Base-by-base conservation (phyloP, 2,113 vertebrate genomes). In the Leiothrix lutea region DNA sequence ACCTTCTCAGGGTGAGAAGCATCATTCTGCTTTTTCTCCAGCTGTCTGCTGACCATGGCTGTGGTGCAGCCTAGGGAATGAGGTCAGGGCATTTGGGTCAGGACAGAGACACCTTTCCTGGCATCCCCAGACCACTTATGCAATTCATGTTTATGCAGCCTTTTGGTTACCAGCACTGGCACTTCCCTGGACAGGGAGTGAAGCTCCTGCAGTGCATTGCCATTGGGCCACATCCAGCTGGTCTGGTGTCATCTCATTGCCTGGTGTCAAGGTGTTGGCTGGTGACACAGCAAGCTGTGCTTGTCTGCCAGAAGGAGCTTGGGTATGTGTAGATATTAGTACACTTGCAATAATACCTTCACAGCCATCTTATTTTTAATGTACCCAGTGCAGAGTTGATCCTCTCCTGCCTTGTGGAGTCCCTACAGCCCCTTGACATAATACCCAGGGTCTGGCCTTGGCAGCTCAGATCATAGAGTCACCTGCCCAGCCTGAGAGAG, bases 131-230 rank as follows among this genome's bases (percentile, higher is more conserved):
- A 14, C 18, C 36, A 15, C 11, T 79, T 12, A 11, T 14, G 8
- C 26, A 25, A 3, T 48, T 38, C 31, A 1, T 25, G 1, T 33
- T 33, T 35, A 1, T 16, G 14, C 12, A 77, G 33, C 6, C 20
- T 8, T 13, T 24, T 71, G 57, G 40, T 62, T 50, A 10, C 29
- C 38, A 64, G 0, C 20, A 12, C 24, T 1, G 0, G 35, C 29
- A 4, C 50, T 44, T 26, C 64, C 79, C 51, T 16, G 9, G 50
- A 14, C 12, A 33, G 18, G 35, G 20, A 73, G 16, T 8, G 9
- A 23, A 56, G 35, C 20, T 26, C 44, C 33, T 2, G 3, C 11
- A 5, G 54, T 51, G 60, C 29, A 1, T 29, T 47, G 42, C 33
- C 48, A 24, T 17, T 4, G 5, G 22, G 26, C 12, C 50, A 3